Evolutionary conservation across 2,797 vertebrate genomes (phyloP).

Genomic region (Geotrypetes seraphini): DNA sequence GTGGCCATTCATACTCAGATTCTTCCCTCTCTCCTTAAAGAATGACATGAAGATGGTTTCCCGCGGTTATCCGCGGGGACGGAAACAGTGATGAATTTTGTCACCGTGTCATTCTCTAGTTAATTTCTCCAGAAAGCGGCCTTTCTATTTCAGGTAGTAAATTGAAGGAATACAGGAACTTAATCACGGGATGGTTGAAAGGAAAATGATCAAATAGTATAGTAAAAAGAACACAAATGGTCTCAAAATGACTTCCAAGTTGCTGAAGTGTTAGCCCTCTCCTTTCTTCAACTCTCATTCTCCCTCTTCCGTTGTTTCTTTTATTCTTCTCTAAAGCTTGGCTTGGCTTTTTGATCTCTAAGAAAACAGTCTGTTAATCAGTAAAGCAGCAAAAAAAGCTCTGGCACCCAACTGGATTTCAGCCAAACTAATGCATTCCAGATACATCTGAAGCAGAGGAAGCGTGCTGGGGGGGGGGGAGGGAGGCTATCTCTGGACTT

Average conservation of each 20-base stretch:
- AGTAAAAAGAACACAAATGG: slow-evolving; percentile 18
- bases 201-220: neutral
- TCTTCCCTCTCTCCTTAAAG: too few species aligned
- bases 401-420: slow-evolving; percentile 39
- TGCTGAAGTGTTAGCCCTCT: neutral
- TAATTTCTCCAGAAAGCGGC: too few species aligned
- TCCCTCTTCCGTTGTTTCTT: slow-evolving; percentile 8
- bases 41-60: too few species aligned
- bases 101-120: too few species aligned
- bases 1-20: too few species aligned
- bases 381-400: slow-evolving; percentile 15
- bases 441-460: slow-evolving; percentile 16
- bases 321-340: slow-evolving; percentile 30
- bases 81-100: too few species aligned
- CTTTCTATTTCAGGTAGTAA: neutral
- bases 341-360: slow-evolving; percentile 44
- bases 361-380: slow-evolving; percentile 41
- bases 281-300: neutral
- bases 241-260: neutral
- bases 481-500: too few species aligned
- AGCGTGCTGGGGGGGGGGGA: too few species aligned
- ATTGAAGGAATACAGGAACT: neutral
- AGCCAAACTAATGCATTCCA: slow-evolving; percentile 44
- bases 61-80: too few species aligned
- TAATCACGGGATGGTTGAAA: too few species aligned